Evolutionary conservation across 2,113 vertebrate species (phyloP).

Genomic region (Saccopteryx bilineata): DNA sequence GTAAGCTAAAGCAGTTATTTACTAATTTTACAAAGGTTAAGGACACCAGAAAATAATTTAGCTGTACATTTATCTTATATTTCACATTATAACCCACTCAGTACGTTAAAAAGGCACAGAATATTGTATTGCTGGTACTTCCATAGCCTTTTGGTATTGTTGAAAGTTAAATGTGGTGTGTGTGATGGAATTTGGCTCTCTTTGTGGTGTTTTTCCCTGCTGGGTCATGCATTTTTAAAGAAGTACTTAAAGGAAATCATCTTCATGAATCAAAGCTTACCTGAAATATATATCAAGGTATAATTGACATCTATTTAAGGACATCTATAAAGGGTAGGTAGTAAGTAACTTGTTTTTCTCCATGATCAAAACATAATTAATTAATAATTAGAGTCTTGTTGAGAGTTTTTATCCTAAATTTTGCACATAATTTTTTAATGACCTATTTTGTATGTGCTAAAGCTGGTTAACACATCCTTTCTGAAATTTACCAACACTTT

Average conservation of each 20-base stretch:
- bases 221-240: constrained; percentile 35
- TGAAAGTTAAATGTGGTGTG: neutral
- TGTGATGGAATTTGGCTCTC: neutral
- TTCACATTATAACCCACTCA: neutral
- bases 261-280: neutral
- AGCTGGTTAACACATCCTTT: neutral
- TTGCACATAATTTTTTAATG: neutral
- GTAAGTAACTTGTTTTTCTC: neutral
- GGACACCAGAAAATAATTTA: neutral
- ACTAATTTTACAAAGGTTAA: constrained; percentile 20
- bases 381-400: neutral
- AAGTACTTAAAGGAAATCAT: neutral
- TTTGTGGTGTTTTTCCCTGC: neutral
- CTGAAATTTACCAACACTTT: neutral
- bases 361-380: neutral
- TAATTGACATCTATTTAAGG: constrained; percentile 23
- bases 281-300: neutral
- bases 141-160: neutral
- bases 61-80: neutral
- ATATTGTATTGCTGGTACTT: neutral
- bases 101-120: neutral
- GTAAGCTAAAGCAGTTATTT: neutral
- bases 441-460: neutral
- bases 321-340: neutral
- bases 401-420: constrained; percentile 12